A percentile compares a stretch with the other conserved stretches of the same genome.
These are phyloP conservation scores for Clamator glandarius DNA, from an alignment of 2,797 vertebrate genomes.

Conservation along the genomic window DNA sequence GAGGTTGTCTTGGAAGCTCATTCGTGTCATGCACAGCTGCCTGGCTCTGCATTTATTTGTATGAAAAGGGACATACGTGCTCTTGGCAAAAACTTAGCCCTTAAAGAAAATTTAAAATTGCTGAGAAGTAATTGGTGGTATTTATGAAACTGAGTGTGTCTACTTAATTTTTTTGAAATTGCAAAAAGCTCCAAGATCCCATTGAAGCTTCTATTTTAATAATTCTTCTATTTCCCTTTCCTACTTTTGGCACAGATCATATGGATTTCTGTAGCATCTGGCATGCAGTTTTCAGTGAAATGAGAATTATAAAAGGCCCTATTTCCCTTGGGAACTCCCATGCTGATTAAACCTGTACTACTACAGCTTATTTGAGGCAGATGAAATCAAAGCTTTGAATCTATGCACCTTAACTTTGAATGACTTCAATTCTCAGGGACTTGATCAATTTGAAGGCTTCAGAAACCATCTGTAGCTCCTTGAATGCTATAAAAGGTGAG, in stretches of 20 bases:
- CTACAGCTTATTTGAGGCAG: constrained; percentile 34
- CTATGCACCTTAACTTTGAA: constrained; percentile 15
- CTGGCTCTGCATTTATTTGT: background rate
- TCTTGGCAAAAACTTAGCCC: background rate
- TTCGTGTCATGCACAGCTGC: background rate
- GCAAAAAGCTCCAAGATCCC: background rate
- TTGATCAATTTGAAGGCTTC: constrained; percentile 8
- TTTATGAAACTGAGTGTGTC: background rate
- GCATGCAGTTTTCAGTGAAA: constrained; percentile 10
- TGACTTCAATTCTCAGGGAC: background rate
- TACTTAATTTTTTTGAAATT: background rate
- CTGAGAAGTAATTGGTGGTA: background rate
- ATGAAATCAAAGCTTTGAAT: constrained; percentile 43
- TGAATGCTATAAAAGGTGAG: constrained; percentile 12
- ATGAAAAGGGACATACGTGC: background rate
- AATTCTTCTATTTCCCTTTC: background rate
- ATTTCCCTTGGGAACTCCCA: constrained; percentile 39
- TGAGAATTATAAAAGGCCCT: constrained; percentile 7
- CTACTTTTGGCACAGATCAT: background rate
- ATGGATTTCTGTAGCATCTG: constrained; percentile 45
- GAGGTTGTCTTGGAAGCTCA: background rate
- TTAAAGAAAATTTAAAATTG: background rate
- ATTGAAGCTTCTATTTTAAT: background rate
- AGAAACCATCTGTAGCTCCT: constrained; percentile 17
- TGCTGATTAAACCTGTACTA: constrained; percentile 30